Evolutionary conservation across 2,113 vertebrate species (phyloP).

Genomic region (Labeo rohita): DNA sequence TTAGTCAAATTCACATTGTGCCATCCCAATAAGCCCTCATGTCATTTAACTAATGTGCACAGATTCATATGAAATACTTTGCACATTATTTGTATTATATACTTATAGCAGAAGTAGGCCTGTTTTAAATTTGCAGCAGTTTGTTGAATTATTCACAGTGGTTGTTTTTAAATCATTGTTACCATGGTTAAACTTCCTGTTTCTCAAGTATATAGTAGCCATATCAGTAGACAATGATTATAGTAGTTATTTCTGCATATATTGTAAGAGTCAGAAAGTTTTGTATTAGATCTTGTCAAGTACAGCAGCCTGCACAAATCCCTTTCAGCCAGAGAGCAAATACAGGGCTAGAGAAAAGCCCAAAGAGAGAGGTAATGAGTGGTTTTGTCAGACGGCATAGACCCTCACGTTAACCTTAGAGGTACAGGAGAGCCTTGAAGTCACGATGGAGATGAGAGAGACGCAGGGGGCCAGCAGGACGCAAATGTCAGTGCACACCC

Average conservation of each 20-base stretch:
- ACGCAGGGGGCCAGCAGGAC: conserved; percentile 35
- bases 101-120: neutral
- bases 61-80: neutral
- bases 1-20: conserved; percentile 28
- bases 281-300: conserved; percentile 26
- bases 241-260: neutral
- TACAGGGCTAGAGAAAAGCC: neutral
- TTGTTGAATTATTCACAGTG: neutral
- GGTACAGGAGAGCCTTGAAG: conserved; percentile 26
- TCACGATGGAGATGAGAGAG: conserved; percentile 23
- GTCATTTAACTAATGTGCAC: neutral
- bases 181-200: no score
- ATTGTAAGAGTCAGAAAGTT: neutral
- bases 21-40: conserved; percentile 1
- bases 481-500: conserved; percentile 57
- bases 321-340: neutral
- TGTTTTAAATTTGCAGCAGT: neutral
- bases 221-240: neutral
- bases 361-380: conserved; percentile 28
- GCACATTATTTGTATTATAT: neutral
- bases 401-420: conserved; percentile 23
- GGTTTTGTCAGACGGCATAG: conserved; percentile 31
- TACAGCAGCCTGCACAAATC: conserved; percentile 35
- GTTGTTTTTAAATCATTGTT: no score
- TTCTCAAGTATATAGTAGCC: neutral